Percentiles rank a stretch among this genome's conserved stretches.
These are phyloP conservation scores for Polyommatus iphigenia DNA, from an alignment of 2,888 invertebrate genomes.

Conservation along the genomic window DNA sequence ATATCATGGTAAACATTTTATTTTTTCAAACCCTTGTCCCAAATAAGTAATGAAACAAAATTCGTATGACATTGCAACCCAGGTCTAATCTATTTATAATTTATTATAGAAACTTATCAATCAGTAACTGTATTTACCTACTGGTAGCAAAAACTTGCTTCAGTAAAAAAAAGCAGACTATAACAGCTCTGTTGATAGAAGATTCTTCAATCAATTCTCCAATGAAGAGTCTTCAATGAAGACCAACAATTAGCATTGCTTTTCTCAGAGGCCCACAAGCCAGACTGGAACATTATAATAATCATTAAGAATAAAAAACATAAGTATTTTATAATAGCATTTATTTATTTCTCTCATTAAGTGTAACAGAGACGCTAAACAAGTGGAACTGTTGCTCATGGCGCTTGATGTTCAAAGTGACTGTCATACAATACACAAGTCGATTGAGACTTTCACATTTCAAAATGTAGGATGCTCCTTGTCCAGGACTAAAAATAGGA, in stretches of 20 bases:
- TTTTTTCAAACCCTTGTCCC: not conserved
- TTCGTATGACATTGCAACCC: not conserved
- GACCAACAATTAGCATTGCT: no score
- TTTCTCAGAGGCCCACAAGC: no score
- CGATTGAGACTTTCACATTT: conserved; percentile 81
- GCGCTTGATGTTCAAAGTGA: conserved; percentile 80
- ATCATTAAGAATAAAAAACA: not conserved
- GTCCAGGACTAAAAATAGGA: conserved; percentile 81
- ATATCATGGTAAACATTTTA: not conserved
- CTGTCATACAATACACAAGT: conserved; percentile 81
- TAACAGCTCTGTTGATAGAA: no score
- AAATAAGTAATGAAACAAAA: no score
- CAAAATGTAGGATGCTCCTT: conserved; percentile 81
- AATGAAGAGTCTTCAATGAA: no score
- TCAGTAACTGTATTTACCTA: no score
- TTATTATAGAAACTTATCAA: no score
- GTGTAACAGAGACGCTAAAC: conserved; percentile 54
- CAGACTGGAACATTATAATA: not conserved
- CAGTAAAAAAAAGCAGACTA: no score
- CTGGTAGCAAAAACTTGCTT: no score
- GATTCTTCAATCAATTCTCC: no score
- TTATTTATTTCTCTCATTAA: conserved; percentile 61
- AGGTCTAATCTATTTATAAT: no score
- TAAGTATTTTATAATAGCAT: conserved; percentile 34
- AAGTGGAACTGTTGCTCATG: conserved; percentile 79